Evolutionary conservation across 2,888 invertebrate species (phyloP), one percentile per base, ranked within the genome.

Genomic region (Lasioglossum marginatum): DNA sequence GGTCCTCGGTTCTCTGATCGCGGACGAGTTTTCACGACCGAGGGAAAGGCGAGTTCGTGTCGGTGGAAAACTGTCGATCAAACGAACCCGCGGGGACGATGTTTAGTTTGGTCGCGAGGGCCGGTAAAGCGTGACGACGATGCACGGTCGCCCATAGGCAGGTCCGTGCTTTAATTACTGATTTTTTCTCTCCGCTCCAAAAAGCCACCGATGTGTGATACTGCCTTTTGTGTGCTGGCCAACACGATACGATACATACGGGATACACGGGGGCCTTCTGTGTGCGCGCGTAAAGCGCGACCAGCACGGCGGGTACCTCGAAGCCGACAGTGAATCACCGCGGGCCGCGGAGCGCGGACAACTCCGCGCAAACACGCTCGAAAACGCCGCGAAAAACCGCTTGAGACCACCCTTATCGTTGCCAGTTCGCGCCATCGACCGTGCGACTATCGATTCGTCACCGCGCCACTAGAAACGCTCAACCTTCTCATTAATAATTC

Each of bases 131-230:
- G 83, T 91, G 85, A 89, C 86, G 52, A 31, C 31, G 31, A 63
- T 63, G 27, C 74, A 74, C 78, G 71, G 73, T 72, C 73, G 81
- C 66, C 79, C 71, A 83, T 75, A 88, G 82, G 60, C 82, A 88
- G 34, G 34, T 74, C 71, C 68, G 27, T 78, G 79, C 89, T 89
- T 90, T 91, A 92, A 92, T 92, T 92, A 89, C 89, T 88, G 88
- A 89, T 92, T 91, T 92, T 92, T 90, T 91, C 90, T 86, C 86
- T 89, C 78, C 88, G 94, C 88, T 93, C 94, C 93, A 93, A 93
- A 94, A 94, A 94, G 89, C 84, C 93, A 94, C 80, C 93, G 93
- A 91, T 91, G 92, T 92, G 93, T 91, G 89, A 90, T 91, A 84
- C 71, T 75, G 82, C 23, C 85, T 76, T 84, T 85, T 85, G 85